Percentiles rank a stretch among this genome's conserved stretches.
phyloP scores from a whole-genome alignment of 1,140 invertebrate species.

The Anoplophora glabripennis region DNA sequence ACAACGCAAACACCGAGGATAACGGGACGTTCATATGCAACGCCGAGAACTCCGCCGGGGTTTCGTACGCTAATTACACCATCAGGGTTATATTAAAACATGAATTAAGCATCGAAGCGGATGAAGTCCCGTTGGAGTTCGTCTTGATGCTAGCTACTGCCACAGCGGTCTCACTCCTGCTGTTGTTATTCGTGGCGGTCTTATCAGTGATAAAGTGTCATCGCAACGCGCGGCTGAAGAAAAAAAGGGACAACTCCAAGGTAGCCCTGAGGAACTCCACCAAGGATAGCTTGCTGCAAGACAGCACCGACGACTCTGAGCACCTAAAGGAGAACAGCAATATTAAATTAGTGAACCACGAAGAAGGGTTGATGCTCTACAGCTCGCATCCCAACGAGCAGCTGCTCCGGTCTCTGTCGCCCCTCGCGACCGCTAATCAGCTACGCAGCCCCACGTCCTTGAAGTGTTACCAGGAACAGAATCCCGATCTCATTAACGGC shows the following conservation, averaged over 20 bases:
- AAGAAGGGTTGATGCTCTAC: background rate
- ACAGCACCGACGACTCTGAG: slow-evolving; percentile 15
- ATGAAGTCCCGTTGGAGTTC: slow-evolving; percentile 62
- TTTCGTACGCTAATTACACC: slow-evolving; percentile 70
- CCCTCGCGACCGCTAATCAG: background rate
- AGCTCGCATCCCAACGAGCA: slow-evolving; percentile 1
- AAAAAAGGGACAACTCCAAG: slow-evolving; percentile 26
- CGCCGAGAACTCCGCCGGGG: slow-evolving; percentile 78
- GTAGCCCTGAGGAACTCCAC: slow-evolving; percentile 21
- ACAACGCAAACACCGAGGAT: slow-evolving; percentile 66
- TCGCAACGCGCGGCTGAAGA: slow-evolving; percentile 45
- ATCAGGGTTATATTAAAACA: slow-evolving; percentile 68
- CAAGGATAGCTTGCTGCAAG: slow-evolving; percentile 21
- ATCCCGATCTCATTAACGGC: slow-evolving; percentile 75
- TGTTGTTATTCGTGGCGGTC: slow-evolving; percentile 60
- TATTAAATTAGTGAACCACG: slow-evolving; percentile 13
- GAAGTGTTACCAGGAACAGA: slow-evolving; percentile 63
- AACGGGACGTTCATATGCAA: slow-evolving; percentile 78
- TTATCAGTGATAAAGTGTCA: slow-evolving; percentile 59
- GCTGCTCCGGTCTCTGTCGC: slow-evolving; percentile 21
- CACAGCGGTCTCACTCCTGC: slow-evolving; percentile 53
- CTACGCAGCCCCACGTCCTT: slow-evolving; percentile 37
- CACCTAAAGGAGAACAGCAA: slow-evolving; percentile 2
- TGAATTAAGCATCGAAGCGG: slow-evolving; percentile 50
- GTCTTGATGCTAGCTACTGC: slow-evolving; percentile 63